Percentiles rank a stretch among this genome's conserved stretches.
phyloP scores from a whole-genome alignment of 2,888 invertebrate genomes.

The Drosophila algonquin region DNA sequence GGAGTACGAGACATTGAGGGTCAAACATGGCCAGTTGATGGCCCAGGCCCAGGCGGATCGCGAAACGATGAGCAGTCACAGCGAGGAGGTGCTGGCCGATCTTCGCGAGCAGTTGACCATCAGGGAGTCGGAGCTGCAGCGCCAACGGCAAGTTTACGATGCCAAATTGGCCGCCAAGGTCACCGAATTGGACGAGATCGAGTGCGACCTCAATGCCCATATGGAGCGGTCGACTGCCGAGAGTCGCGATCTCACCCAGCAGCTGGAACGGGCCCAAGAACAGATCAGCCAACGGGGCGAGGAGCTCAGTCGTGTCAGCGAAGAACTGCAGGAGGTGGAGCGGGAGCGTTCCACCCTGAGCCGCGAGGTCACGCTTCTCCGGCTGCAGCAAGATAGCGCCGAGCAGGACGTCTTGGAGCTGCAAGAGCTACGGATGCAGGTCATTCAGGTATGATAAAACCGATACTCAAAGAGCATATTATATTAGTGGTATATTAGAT shows the following conservation, averaged over 20 bases:
- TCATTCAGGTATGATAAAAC: constrained; percentile 66
- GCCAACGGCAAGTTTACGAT: constrained; percentile 83
- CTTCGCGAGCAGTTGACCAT: constrained; percentile 83
- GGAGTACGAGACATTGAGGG: constrained; percentile 82
- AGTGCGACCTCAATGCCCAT: constrained; percentile 85
- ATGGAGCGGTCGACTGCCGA: constrained; percentile 77
- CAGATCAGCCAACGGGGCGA: constrained; percentile 86
- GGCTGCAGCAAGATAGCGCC: constrained; percentile 82
- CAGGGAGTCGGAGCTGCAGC: constrained; percentile 85
- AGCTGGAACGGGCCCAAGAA: constrained; percentile 86
- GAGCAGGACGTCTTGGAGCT: constrained; percentile 82
- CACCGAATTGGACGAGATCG: constrained; percentile 85
- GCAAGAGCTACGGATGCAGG: constrained; percentile 83
- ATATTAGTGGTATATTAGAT: too few relatives aligned
- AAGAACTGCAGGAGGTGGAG: constrained; percentile 77
- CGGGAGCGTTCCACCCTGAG: constrained; percentile 78
- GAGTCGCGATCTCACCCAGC: constrained; percentile 85
- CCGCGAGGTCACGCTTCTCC: constrained; percentile 79
- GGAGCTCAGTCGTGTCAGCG: constrained; percentile 86
- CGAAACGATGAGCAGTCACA: constrained; percentile 78
- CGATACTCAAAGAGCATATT: too few relatives aligned
- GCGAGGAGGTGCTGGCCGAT: constrained; percentile 81
- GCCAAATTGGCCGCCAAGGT: constrained; percentile 83
- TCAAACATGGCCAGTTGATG: constrained; percentile 83
- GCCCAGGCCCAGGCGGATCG: constrained; percentile 84